Evolutionary conservation across 1,140 invertebrate species (phyloP), one percentile per base, ranked within the genome.

Genomic region (Zaprionus camerounensis): DNA sequence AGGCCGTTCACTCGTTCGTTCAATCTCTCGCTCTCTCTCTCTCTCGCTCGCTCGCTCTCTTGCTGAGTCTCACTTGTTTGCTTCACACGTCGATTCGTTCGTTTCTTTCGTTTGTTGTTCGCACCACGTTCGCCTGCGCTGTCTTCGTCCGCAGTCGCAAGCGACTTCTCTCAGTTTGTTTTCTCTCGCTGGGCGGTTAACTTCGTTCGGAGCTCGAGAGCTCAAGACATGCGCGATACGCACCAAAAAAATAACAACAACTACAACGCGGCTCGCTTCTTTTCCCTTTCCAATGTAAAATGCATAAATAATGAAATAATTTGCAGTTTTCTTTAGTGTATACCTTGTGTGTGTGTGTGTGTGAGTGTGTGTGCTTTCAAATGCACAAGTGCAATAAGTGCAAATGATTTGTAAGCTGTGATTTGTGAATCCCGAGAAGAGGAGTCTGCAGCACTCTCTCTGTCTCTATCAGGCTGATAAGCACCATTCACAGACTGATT

Each of bases 111-210:
- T 77, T 73, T 78, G 69, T 85, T 90, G 70, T 68, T 80, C 76
- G 61, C 64, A 71, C 71, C 65, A 73, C 55, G 49, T 82, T 62
- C 68, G 65, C 38, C 46, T 73, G 24, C 58, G 51, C 57, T 78
- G 31, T 59, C 63, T 66, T 24, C 36, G 46, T n/a, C 3, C 71
- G 44, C 28, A 63, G 12, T 22, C 36, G 38, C 24, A 55, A 51
- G 57, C 61, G 63, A 57, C 11, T 26, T 4, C 56, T 28, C 62
- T 88, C 64, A 88, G 81, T 88, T 85, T 80, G 70, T 80, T 82
- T 73, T 57, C 72, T 81, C 78, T 85, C 85, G 80, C 34, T 75
- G 85, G 73, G 81, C 76, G 66, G 69, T 70, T 76, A 81, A 88
- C 81, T 81, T 90, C 78, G 71, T 55, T 22, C 9, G 56, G n/a